Evolutionary conservation across 2,113 vertebrate genomes (phyloP).

Genomic region (Brachypteracias leptosomus): DNA sequence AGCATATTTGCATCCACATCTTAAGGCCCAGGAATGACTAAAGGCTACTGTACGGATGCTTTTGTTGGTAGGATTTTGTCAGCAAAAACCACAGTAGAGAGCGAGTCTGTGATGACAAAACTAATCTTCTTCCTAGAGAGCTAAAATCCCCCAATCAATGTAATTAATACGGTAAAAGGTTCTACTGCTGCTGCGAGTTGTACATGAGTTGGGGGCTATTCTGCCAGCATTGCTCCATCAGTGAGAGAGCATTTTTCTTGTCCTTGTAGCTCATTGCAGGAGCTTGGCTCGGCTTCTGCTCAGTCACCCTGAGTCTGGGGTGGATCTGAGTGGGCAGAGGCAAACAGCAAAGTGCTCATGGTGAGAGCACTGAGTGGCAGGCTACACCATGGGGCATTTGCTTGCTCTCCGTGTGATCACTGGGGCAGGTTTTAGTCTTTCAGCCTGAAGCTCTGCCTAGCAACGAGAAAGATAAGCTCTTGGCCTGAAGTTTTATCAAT

Average conservation of each 20-base stretch:
- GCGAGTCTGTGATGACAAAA: background rate
- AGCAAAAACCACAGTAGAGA: background rate
- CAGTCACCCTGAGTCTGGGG: background rate
- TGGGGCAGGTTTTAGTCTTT: background rate
- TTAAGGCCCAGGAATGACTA: background rate
- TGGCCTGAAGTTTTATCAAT: background rate
- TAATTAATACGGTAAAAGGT: background rate
- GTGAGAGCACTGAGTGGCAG: fast-evolving
- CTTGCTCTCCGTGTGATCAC: background rate
- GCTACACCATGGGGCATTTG: background rate
- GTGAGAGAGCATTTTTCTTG: background rate
- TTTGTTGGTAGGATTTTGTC: background rate
- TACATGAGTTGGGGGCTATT: background rate
- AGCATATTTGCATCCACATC: background rate
- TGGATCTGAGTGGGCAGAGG: background rate
- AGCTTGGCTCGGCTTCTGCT: background rate
- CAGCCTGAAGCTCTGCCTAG: background rate
- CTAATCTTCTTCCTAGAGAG: background rate
- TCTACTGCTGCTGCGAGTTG: background rate
- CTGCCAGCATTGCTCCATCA: background rate
- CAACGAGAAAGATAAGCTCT: background rate
- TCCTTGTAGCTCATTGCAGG: background rate
- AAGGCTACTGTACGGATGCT: background rate
- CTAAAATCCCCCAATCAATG: background rate
- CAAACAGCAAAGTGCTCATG: background rate